Evolutionary conservation across 2,113 vertebrate genomes (phyloP), one percentile per base, ranked within the genome.

Genomic region (Panthera leo): DNA sequence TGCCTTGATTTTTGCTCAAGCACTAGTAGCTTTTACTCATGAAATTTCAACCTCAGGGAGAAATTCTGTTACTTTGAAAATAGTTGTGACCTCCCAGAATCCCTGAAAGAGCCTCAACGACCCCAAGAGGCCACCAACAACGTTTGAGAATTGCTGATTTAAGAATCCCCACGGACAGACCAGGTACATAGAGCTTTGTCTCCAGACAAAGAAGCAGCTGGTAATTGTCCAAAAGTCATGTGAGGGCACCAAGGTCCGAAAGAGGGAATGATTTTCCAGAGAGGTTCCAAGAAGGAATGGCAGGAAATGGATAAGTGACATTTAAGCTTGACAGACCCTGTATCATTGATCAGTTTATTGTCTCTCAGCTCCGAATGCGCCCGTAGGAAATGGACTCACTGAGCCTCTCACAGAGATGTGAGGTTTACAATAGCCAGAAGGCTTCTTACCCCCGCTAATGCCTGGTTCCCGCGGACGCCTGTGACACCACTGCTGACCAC

Each of bases 131-230:
- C 31, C 42, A 68, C 4, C 19, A 83, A 58, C 7, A 65, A 42
- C 31, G 27, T 39, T 16, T 55, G 42, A 90, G 51, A 89, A 53
- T 36, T 27, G 21, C 6, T 91, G 34, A 23, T n/a, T 87, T 55
- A 63, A 83, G 87, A 80, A 1, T 1, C 45, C 45, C 63, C 31
- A 29, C 34, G 53, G 65, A 84, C 12, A 70, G 21, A 42, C 21
- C n/a, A 51, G 53, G 16, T 31, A 29, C 14, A 11, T 5, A 45
- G 14, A 73, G 31, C 29, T 91, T 39, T 34, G 2, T 71, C 36
- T 71, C n/a, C n/a, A 80, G 51, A 65, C 39, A 39, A 39, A 76
- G 9, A 7, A 29, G 55, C 78, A 90, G 68, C 58, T 97, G 68
- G 67, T 10, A 9, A 93, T 16, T 42, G 39, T 2, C 85, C 48